Evolutionary conservation across 2,888 invertebrate genomes (phyloP).

Genomic region (Lymantria dispar): DNA sequence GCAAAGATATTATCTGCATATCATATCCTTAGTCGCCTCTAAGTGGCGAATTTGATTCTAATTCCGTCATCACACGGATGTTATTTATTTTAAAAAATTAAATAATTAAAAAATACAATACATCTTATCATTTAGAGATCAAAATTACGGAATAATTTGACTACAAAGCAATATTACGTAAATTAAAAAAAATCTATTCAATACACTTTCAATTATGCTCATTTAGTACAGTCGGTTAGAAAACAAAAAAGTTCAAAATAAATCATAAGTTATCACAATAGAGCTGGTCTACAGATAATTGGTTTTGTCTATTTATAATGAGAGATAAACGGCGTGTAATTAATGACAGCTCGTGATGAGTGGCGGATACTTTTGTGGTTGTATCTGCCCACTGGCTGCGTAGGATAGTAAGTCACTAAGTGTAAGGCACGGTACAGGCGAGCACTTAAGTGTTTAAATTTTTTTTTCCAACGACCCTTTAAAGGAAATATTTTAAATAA

Average conservation of each 20-base stretch:
- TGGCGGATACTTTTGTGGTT: constrained; percentile 48
- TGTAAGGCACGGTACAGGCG: constrained; percentile 13
- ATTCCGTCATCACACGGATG: too few species aligned
- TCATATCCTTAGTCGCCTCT: too few species aligned
- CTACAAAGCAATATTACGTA: constrained; percentile 10
- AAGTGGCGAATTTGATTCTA: too few species aligned
- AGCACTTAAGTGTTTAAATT: background rate
- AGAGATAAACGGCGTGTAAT: constrained; percentile 68
- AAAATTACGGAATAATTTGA: background rate
- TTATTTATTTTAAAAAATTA: too few species aligned
- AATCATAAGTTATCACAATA: constrained; percentile 51
- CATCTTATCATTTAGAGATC: too few species aligned
- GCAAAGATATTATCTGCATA: too few species aligned
- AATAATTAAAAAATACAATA: too few species aligned
- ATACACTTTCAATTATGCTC: constrained; percentile 49
- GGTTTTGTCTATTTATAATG: constrained; percentile 74
- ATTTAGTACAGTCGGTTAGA: constrained; percentile 41
- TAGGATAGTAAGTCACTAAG: constrained; percentile 42
- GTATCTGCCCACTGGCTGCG: constrained; percentile 64
- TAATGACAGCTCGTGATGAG: constrained; percentile 59
- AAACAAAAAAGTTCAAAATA: constrained; percentile 53
- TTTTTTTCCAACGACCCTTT: too few species aligned
- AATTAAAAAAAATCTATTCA: constrained; percentile 32
- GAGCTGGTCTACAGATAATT: constrained; percentile 59
- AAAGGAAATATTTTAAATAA: too few species aligned